Evolutionary conservation across 2,113 vertebrate genomes (phyloP).

Genomic region (Hippotragus niger): DNA sequence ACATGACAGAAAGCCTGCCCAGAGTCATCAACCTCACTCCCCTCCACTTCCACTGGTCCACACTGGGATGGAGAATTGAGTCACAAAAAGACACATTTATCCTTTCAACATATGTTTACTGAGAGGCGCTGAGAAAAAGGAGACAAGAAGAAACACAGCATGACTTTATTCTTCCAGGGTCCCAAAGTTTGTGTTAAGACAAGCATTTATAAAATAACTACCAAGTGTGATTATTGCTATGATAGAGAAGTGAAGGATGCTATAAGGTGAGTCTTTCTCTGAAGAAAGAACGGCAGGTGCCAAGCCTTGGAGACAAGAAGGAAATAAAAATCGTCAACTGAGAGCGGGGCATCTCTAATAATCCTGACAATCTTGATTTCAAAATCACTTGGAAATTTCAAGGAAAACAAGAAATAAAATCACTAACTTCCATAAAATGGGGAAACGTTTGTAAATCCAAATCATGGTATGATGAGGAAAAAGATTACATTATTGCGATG

Average conservation of each 20-base stretch:
- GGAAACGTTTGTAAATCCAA: background rate
- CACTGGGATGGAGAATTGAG: background rate
- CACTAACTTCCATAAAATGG: background rate
- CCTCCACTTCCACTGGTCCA: background rate
- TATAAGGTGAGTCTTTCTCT: background rate
- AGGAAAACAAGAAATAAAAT: background rate
- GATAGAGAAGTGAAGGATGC: background rate
- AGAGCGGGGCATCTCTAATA: background rate
- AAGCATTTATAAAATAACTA: background rate
- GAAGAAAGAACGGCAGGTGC: background rate
- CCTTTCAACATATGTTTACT: background rate
- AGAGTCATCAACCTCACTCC: background rate
- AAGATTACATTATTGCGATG: background rate
- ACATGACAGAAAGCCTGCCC: constrained; percentile 27
- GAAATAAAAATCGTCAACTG: background rate
- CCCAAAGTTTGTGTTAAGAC: background rate
- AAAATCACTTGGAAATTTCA: background rate
- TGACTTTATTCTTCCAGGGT: background rate
- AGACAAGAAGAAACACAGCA: background rate
- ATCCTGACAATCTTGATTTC: background rate
- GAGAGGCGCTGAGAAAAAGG: background rate
- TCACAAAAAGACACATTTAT: background rate
- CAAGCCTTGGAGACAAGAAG: background rate
- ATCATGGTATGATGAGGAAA: background rate
- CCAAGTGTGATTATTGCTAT: background rate